Conservation (phyloP, 2,113 vertebrate species). For the Antechinus stuartii region DNA sequence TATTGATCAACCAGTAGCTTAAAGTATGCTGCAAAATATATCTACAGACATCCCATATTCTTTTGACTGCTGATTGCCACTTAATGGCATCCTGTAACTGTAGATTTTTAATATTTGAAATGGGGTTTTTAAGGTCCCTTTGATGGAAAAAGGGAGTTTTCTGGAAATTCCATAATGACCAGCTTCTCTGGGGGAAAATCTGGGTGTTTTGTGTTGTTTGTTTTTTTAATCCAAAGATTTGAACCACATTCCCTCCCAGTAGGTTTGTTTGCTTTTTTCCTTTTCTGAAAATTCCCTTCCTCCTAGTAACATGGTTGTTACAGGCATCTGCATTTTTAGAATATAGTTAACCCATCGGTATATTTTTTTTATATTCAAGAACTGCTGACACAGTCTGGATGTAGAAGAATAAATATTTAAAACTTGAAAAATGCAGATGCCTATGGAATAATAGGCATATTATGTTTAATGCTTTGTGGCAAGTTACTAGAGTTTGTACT, state of each 20-base stretch:
- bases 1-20: constrained; percentile 74
- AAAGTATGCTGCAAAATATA: constrained; percentile 43
- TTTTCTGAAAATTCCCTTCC: constrained; percentile 55
- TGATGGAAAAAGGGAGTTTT: constrained; percentile 48
- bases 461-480: constrained; percentile 86
- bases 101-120: constrained; percentile 72
- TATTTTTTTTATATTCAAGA: constrained; percentile 69
- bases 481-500: constrained; percentile 86
- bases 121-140: constrained; percentile 77
- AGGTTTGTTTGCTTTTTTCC: constrained; percentile 67
- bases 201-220: constrained; percentile 28
- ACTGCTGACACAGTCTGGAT: constrained; percentile 75
- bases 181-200: constrained; percentile 72
- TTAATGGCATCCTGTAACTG: constrained; percentile 66
- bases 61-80: constrained; percentile 61
- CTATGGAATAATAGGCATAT: constrained; percentile 80
- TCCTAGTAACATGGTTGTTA: constrained; percentile 67
- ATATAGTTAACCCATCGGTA: constrained; percentile 61
- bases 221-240: constrained; percentile 81
- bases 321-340: constrained; percentile 79
- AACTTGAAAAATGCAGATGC: constrained; percentile 81
- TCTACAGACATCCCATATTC: constrained; percentile 56
- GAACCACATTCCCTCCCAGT: constrained; percentile 78
- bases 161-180: constrained; percentile 66
- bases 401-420: constrained; percentile 69